phyloP scores from a whole-genome alignment of 2,797 vertebrate species.

The Gymnoscopelus braueri region DNA sequence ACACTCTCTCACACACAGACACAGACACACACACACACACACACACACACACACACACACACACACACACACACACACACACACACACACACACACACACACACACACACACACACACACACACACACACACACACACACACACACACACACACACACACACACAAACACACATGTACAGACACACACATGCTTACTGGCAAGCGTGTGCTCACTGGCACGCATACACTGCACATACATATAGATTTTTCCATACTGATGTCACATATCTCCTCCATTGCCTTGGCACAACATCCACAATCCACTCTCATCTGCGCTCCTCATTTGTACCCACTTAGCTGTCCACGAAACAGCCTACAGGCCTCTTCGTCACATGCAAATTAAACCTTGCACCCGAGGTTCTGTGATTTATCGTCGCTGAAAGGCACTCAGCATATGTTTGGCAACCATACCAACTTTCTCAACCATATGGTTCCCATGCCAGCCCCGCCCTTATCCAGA shows the following conservation, averaged over 20 bases:
- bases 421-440: conserved; percentile 50
- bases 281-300: conserved; percentile 23
- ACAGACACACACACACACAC: conserved; percentile 3
- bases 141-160: conserved; percentile 14
- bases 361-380: conserved; percentile 35
- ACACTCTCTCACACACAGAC: background rate
- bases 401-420: conserved; percentile 61
- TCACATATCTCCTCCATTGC: conserved; percentile 31
- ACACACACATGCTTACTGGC: background rate
- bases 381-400: conserved; percentile 40
- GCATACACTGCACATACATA: conserved; percentile 2
- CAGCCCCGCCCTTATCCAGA: conserved; percentile 17
- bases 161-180: conserved; percentile 5
- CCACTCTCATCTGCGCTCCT: conserved; percentile 28
- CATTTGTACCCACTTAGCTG: conserved; percentile 24
- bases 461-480: background rate
- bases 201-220: background rate
- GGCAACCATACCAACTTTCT: conserved; percentile 27
- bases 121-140: conserved; percentile 1
- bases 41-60: conserved; percentile 7
- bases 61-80: conserved; percentile 7
- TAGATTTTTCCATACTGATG: conserved; percentile 39
- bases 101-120: conserved; percentile 7
- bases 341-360: conserved; percentile 30
- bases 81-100: background rate